Percentiles rank a stretch among this genome's conserved stretches.
Evolutionary conservation across 1,140 invertebrate genomes (phyloP).

Genomic region (Drosophila asahinai): DNA sequence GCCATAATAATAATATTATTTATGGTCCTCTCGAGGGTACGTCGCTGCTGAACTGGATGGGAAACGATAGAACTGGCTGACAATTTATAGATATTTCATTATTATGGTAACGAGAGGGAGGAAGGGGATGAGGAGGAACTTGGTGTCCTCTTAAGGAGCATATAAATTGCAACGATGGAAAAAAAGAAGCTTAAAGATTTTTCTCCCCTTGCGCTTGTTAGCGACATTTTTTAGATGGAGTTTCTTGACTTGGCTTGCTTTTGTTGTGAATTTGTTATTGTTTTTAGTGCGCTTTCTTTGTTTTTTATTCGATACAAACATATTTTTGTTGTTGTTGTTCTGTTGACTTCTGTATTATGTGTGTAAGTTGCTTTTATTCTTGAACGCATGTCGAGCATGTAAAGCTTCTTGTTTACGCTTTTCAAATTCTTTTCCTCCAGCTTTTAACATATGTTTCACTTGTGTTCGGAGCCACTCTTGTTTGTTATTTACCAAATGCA

Average conservation of each 20-base stretch:
- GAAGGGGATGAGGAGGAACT: background rate
- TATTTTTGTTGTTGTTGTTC: constrained; percentile 35
- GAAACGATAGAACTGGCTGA: constrained; percentile 37
- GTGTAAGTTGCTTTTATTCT: constrained; percentile 24
- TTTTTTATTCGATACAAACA: background rate
- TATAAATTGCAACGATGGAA: constrained; percentile 43
- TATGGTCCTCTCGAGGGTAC: constrained; percentile 48
- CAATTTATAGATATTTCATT: constrained; percentile 72
- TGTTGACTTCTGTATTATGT: constrained; percentile 58
- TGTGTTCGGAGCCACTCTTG: constrained; percentile 54
- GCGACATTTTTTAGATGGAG: constrained; percentile 20
- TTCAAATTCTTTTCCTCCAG: constrained; percentile 16
- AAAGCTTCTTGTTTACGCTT: constrained; percentile 44
- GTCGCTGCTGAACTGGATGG: constrained; percentile 6
- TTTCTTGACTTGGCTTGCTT: constrained; percentile 4
- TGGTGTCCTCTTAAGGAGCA: constrained; percentile 20
- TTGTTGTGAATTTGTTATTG: constrained; percentile 42
- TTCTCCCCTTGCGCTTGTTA: constrained; percentile 57
- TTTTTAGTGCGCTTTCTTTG: constrained; percentile 54
- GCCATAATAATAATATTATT: constrained; percentile 83
- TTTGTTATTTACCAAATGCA: constrained; percentile 53
- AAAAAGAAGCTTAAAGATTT: constrained; percentile 43
- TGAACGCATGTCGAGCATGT: constrained; percentile 52
- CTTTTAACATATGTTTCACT: constrained; percentile 71
- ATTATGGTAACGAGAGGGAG: constrained; percentile 33